Conservation (phyloP, 2,797 vertebrate species). For the Paguma larvata region DNA sequence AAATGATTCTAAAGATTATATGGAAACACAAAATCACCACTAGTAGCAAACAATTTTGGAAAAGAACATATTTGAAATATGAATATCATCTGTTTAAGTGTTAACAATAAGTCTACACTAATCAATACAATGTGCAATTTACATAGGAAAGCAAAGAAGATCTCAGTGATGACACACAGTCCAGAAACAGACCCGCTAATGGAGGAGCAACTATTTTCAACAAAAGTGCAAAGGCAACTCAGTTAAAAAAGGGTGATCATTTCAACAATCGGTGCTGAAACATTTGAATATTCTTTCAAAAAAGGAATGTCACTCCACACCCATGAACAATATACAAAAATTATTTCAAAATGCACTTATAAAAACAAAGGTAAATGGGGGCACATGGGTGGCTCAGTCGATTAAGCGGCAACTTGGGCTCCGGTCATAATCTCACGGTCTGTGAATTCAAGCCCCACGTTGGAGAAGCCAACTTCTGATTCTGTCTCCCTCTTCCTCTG, state of each 20-base stretch:
- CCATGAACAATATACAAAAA: background rate
- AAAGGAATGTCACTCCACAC: background rate
- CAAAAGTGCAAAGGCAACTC: background rate
- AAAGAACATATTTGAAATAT: background rate
- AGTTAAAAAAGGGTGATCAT: background rate
- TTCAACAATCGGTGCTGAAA: background rate
- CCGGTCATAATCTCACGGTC: no score
- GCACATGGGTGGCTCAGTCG: no score
- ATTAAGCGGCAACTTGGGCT: no score
- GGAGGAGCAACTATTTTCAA: background rate
- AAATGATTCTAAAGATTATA: background rate
- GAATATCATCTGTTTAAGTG: background rate
- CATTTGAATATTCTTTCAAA: background rate
- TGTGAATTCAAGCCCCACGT: no score
- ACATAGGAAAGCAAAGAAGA: background rate
- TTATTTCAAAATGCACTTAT: background rate
- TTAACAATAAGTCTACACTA: background rate
- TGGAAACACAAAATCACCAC: background rate
- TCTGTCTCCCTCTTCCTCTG: no score
- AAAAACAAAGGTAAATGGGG: background rate
- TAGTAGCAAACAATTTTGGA: background rate
- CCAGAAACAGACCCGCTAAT: background rate
- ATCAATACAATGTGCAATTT: background rate
- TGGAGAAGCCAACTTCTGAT: no score
- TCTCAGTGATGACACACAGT: background rate